Conservation (phyloP, 2,113 vertebrate species). For the Bambusicola thoracicus region DNA sequence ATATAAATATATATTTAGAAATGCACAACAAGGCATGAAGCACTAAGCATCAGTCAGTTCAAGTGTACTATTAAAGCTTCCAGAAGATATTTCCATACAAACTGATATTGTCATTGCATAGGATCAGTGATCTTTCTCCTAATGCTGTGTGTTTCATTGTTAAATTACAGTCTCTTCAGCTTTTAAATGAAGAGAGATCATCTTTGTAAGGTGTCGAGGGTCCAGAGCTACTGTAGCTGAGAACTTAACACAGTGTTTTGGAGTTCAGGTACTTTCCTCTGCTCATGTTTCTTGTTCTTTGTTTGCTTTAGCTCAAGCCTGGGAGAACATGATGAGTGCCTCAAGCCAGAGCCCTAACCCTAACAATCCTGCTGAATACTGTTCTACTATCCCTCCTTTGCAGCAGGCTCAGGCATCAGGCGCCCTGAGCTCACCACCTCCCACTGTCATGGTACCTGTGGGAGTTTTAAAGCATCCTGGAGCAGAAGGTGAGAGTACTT, state of each 20-base stretch:
- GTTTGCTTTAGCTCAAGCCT: conserved; percentile 88
- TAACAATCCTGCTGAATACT: conserved; percentile 98
- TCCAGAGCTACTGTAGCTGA: neutral
- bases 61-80: neutral
- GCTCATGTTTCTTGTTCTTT: conserved; percentile 77
- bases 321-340: conserved; percentile 86
- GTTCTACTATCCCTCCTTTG: conserved; percentile 97
- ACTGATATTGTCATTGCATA: neutral
- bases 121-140: neutral
- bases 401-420: conserved; percentile 98
- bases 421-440: conserved; percentile 93
- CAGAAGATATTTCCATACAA: neutral
- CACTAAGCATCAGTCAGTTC: neutral
- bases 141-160: neutral
- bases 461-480: conserved; percentile 94
- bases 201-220: neutral
- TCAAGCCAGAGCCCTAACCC: conserved; percentile 96
- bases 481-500: conserved; percentile 84
- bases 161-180: neutral
- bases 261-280: conserved; percentile 39
- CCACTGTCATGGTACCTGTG: conserved; percentile 99
- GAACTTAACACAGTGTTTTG: neutral
- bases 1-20: too few relatives aligned
- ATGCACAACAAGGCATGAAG: neutral
- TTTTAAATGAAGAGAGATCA: neutral